Evolutionary conservation across 2,888 invertebrate species (phyloP), one percentile per base, ranked within the genome.

Genomic region (Tuberolachnus salignus): DNA sequence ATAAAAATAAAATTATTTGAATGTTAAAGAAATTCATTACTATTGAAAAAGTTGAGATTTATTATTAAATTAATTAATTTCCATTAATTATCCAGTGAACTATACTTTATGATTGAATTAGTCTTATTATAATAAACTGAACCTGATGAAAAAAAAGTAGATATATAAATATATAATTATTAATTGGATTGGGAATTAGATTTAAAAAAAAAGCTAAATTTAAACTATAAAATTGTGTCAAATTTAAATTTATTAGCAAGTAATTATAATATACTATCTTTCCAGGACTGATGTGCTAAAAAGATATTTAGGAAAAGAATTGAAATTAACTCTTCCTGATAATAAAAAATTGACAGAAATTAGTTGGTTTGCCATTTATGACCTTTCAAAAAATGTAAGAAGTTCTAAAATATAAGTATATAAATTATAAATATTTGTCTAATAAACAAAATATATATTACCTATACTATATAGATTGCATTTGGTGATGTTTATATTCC

Each of bases 401-500:
- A 23, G 9, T 46, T 53, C 4, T n/a, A n/a, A n/a, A 0, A 10
- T 42, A 4, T 42, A 3, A 42, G 4, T 13, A 9, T 42, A 55
- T 53, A 2, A 55, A 19, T 3, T 55, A 59, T 23, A 2, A 16
- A 26, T 1, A 59, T 59, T 59, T 19, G 42, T 42, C 34, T 3
- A 34, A 42, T 42, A 34, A 34, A 34, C 23, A 51, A 21, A 26
- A 80, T 44, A 19, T 59, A 57, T 21, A n/a, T n/a, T n/a, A n/a
- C n/a, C 51, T 55, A 23, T 66, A 16, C 14, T 80, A 59, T 82
- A 66, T 83, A 86, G 89, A 94, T 94, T 85, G 90, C 94, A 55
- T 95, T 94, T 85, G 96, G 94, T 0, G 96, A 96, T 85, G 92
- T 95, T 73, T 93, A 92, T 85, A 90, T 96, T 83, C 95, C 95